Evolutionary conservation across 2,888 invertebrate species (phyloP), one percentile per base, ranked within the genome.

Genomic region (Leuctra nigra): DNA sequence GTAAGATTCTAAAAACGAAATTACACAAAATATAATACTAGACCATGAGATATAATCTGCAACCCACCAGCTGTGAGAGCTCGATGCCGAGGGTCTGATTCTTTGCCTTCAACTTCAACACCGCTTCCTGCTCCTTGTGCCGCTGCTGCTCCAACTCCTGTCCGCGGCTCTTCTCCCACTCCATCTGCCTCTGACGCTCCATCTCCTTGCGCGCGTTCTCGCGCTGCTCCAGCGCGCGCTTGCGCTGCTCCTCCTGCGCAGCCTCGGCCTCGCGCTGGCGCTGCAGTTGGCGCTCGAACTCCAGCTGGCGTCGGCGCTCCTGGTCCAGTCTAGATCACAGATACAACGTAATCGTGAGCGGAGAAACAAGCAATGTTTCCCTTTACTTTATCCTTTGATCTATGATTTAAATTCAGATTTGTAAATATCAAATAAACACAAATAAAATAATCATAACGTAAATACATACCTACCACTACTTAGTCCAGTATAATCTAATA

Each of bases 111-210:
- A 95, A 76, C 66, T 87, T 85, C 0, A 91, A 73, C 0, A 95
- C 86, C 64, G 84, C 84, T 67, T 88, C 86, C 69, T 93, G 90
- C 69, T 93, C 91, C 63, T 88, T 84, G 50, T 91, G 87, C 9
- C 91, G 79, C 68, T 91, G 85, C 13, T 87, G 80, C 72, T 94
- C 88, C 61, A 98, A 76, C 69, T 97, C 96, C 50, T 88, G 84
- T 22, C 84, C 82, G 61, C 91, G 83, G 68, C 95, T 93, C 67
- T 91, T 91, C 72, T 98, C 97, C 91, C 95, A 94, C 71, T 99
- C 98, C 55, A 91, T 76, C 68, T 96, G 94, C 48, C 97, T 81
- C 67, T 96, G 96, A 52, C 24, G 75, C 76, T 72, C 74, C 76
- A 50, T 50, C 35, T 50, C 76, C 82, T 83, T 77, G 76, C 91